These are phyloP conservation scores for Embiotoca jacksoni DNA, from an alignment of 2,113 vertebrate genomes.

Conservation along the genomic window DNA sequence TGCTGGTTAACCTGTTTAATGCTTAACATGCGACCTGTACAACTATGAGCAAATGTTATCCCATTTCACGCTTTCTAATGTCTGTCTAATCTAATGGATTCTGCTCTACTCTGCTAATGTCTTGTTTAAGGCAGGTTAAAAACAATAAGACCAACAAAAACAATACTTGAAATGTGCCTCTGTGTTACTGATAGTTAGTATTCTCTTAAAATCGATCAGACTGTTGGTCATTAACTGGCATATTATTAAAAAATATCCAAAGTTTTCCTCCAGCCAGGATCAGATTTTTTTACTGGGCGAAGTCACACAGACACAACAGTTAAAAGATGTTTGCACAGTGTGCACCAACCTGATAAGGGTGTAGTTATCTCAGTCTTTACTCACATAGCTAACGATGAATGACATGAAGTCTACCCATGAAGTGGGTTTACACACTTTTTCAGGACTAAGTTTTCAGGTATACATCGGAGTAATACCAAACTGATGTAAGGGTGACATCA, in stretches of 20 bases:
- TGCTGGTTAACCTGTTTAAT: not conserved
- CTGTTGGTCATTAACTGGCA: not conserved
- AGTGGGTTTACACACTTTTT: not conserved
- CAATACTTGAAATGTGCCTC: not conserved
- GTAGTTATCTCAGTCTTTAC: conserved; percentile 1
- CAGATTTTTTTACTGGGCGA: not conserved
- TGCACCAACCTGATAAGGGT: conserved; percentile 42
- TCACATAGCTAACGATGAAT: not conserved
- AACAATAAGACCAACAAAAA: not conserved
- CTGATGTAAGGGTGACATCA: not conserved
- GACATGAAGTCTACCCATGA: not conserved
- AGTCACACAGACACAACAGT: not conserved
- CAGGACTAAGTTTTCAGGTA: not conserved
- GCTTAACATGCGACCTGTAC: not conserved
- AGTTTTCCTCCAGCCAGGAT: not conserved
- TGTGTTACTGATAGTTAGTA: not conserved
- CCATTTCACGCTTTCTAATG: not conserved
- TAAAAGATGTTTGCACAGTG: conserved; percentile 35
- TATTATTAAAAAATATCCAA: not conserved
- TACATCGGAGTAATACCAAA: not conserved
- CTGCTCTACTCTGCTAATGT: not conserved
- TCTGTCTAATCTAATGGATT: not conserved
- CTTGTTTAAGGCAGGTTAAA: not conserved
- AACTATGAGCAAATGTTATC: not conserved
- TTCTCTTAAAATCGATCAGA: not conserved